Conservation (phyloP, 2,888 invertebrate species). For the Tillus elongatus region DNA sequence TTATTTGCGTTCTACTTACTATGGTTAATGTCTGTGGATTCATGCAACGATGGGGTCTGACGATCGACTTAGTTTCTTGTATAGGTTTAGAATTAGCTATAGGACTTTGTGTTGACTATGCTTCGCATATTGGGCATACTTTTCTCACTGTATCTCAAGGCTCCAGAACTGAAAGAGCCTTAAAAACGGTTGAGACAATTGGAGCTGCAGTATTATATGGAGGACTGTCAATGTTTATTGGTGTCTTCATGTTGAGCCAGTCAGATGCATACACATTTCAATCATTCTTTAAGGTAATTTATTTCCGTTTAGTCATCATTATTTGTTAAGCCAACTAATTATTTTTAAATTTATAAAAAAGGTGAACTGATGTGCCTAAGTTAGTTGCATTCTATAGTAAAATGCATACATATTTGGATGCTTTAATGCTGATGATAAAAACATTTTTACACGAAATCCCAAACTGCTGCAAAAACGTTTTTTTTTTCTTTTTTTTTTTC, state of each 20-base stretch:
- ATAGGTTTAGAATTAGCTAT: conserved; percentile 72
- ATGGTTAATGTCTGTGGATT: conserved; percentile 65
- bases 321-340: too few relatives aligned
- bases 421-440: too few relatives aligned
- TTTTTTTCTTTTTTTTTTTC: too few relatives aligned
- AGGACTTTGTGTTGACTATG: conserved; percentile 76
- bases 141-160: conserved; percentile 57
- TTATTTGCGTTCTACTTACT: conserved; percentile 64
- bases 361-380: too few relatives aligned
- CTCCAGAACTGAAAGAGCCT: conserved; percentile 48
- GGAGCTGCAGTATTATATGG: conserved; percentile 71
- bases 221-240: conserved; percentile 67
- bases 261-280: conserved; percentile 70
- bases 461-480: too few relatives aligned
- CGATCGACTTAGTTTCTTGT: conserved; percentile 73
- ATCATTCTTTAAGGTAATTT: conserved; percentile 55
- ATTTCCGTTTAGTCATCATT: background rate
- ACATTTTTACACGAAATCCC: too few relatives aligned
- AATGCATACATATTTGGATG: too few relatives aligned
- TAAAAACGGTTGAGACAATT: conserved; percentile 60
- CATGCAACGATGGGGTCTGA: conserved; percentile 74
- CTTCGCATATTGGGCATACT: conserved; percentile 72
- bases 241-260: conserved; percentile 58
- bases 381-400: too few relatives aligned
- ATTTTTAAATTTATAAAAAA: too few relatives aligned